Percentiles rank a stretch among this genome's conserved stretches.
Conservation (phyloP, 2,797 vertebrate genomes). For the Percopsis omiscomaycus region DNA sequence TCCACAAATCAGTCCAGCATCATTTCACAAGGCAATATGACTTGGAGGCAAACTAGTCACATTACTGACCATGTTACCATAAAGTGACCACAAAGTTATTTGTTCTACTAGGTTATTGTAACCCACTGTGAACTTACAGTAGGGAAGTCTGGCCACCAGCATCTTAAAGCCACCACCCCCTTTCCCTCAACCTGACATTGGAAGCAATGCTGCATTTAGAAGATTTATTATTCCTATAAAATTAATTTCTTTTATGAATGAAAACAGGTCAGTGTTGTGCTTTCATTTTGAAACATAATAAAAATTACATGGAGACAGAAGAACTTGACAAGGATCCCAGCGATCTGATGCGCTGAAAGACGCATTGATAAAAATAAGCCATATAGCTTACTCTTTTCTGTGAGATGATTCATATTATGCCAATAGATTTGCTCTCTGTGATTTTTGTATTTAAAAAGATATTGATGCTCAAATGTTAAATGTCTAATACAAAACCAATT, state of each 20-base stretch:
- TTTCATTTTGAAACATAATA: slow-evolving; percentile 18
- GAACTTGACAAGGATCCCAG: slow-evolving; percentile 44
- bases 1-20: slow-evolving; percentile 36
- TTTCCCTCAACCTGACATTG: not conserved
- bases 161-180: not conserved
- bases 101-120: slow-evolving; percentile 25
- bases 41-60: slow-evolving; percentile 18
- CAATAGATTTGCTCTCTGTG: too few species aligned
- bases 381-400: too few species aligned
- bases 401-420: too few species aligned
- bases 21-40: not conserved
- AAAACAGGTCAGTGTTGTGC: slow-evolving; percentile 5
- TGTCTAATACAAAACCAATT: too few species aligned
- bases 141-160: not conserved
- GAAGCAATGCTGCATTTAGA: not conserved
- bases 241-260: not conserved
- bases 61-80: not conserved
- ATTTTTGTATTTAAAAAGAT: too few species aligned
- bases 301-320: slow-evolving; percentile 28
- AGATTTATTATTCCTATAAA: not conserved
- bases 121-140: slow-evolving; percentile 35
- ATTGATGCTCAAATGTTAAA: too few species aligned
- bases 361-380: too few species aligned
- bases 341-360: slow-evolving; percentile 23
- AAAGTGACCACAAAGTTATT: slow-evolving; percentile 13